A percentile compares a stretch with the other conserved stretches of the same genome.
These are phyloP conservation scores for Ptychochromis oligacanthus DNA, from an alignment of 2,113 vertebrate species.

Conservation along the genomic window DNA sequence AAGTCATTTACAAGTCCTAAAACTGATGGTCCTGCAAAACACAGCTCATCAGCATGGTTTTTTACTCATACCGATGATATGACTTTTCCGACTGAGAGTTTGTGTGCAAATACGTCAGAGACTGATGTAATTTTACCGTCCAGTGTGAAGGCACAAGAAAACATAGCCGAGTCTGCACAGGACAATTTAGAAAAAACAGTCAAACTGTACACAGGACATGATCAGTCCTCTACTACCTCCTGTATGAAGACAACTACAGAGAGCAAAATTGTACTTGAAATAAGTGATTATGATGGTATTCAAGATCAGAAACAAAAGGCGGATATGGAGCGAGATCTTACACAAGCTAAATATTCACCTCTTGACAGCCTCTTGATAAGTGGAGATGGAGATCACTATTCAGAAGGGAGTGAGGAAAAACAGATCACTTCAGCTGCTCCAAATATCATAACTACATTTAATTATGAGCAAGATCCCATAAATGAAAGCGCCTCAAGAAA, in stretches of 20 bases:
- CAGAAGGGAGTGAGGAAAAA: neutral
- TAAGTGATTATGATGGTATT: neutral
- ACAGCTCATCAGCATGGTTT: slow-evolving; percentile 40
- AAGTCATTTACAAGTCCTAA: slow-evolving; percentile 32
- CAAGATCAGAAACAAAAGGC: slow-evolving; percentile 15
- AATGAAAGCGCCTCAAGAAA: neutral
- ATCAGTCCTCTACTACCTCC: neutral
- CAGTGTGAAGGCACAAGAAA: slow-evolving; percentile 19
- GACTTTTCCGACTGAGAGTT: slow-evolving; percentile 9
- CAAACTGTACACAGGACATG: neutral
- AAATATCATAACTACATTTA: neutral
- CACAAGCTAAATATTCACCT: neutral
- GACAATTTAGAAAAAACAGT: neutral
- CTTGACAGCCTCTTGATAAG: neutral
- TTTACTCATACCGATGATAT: slow-evolving; percentile 25
- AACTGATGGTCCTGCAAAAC: slow-evolving; percentile 19
- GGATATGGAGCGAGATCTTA: neutral
- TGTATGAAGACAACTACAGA: neutral
- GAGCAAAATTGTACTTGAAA: neutral
- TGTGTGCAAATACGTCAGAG: slow-evolving; percentile 15
- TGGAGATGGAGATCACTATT: neutral
- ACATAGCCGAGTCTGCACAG: slow-evolving; percentile 11
- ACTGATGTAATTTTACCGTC: slow-evolving; percentile 3
- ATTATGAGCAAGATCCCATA: neutral
- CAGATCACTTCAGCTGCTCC: neutral